Evolutionary conservation across 1,140 invertebrate species (phyloP).

Genomic region (Cydia pomonella): DNA sequence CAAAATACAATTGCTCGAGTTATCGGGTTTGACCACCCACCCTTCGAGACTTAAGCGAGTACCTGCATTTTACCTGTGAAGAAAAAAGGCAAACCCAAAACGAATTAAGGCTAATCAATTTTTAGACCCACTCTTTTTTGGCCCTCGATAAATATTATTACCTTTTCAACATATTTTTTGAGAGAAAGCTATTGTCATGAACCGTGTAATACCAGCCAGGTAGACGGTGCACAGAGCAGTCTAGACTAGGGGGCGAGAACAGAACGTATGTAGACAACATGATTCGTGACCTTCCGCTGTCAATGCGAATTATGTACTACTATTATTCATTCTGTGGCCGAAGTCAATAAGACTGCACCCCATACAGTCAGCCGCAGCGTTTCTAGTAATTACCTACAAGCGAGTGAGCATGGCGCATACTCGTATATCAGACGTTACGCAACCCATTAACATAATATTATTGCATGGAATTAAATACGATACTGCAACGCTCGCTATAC

Average conservation of each 20-base stretch:
- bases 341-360: too few species aligned
- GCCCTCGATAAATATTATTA: not conserved
- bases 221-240: too few species aligned
- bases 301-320: too few species aligned
- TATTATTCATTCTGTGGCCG: too few species aligned
- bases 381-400: not conserved
- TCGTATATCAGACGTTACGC: not conserved
- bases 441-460: constrained; percentile 17
- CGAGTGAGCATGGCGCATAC: not conserved
- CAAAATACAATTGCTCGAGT: too few species aligned
- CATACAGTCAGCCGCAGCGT: not conserved
- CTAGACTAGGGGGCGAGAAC: too few species aligned
- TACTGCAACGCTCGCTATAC: not conserved
- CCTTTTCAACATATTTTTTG: too few species aligned
- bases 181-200: too few species aligned
- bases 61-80: not conserved
- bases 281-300: too few species aligned
- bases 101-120: not conserved
- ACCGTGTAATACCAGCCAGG: too few species aligned
- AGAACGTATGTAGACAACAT: too few species aligned
- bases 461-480: constrained; percentile 1
- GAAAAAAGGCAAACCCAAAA: not conserved
- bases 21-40: too few species aligned
- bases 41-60: not conserved
- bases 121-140: not conserved